A percentile compares a stretch with the other conserved stretches of the same genome.
These are phyloP conservation scores for Labroides dimidiatus DNA, from an alignment of 2,797 vertebrate genomes.

Conservation along the genomic window DNA sequence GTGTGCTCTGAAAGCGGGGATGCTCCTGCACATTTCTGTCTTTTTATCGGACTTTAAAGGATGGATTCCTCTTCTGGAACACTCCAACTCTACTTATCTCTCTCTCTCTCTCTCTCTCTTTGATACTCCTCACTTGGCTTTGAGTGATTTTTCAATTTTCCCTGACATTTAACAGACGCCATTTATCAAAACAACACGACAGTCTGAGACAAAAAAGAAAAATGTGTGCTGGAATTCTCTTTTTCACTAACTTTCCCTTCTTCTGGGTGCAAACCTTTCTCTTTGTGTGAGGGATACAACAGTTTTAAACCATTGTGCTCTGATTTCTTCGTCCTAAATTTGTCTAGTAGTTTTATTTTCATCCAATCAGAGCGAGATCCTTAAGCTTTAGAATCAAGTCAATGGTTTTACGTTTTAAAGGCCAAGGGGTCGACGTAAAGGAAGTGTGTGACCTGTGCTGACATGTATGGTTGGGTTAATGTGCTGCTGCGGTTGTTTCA, in stretches of 20 bases:
- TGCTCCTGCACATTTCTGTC: background rate
- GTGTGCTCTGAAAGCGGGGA: constrained; percentile 14
- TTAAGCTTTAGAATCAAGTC: too few relatives aligned
- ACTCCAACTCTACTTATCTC: background rate
- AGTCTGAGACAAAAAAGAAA: background rate
- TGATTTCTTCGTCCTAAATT: too few relatives aligned
- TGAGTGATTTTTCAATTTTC: background rate
- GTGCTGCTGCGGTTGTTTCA: constrained; percentile 28
- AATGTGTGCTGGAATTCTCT: background rate
- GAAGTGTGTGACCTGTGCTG: constrained; percentile 25
- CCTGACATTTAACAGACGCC: background rate
- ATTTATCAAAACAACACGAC: background rate
- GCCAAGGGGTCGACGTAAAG: constrained; percentile 52
- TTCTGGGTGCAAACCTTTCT: too few relatives aligned
- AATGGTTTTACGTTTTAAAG: background rate
- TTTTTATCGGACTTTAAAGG: constrained; percentile 6
- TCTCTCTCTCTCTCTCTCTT: background rate
- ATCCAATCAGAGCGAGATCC: too few relatives aligned
- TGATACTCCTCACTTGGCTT: background rate
- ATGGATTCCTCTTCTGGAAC: background rate
- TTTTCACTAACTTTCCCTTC: background rate
- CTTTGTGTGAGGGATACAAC: too few relatives aligned
- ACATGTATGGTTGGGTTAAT: constrained; percentile 43
- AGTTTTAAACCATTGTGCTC: too few relatives aligned
- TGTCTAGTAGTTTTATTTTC: too few relatives aligned